A percentile compares a stretch with the other conserved stretches of the same genome.
Conservation (phyloP, 2,113 vertebrate species). For the Heteronetta atricapilla region DNA sequence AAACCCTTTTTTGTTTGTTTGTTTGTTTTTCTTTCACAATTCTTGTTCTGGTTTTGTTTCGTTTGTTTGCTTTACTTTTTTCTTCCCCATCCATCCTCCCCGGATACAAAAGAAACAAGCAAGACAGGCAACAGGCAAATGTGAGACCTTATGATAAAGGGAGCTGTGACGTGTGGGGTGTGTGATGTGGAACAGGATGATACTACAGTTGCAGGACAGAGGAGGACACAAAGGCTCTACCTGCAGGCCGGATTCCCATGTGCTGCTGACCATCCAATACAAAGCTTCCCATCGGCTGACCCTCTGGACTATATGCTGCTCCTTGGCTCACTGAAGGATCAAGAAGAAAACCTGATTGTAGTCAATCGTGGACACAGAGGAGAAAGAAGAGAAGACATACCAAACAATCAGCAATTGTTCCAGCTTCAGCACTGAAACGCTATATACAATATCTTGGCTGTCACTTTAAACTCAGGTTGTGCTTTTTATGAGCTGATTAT, state of each 20-base stretch:
- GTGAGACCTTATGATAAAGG: slow-evolving; percentile 25
- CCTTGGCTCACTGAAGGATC: slow-evolving; percentile 99
- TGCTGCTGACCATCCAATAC: slow-evolving; percentile 99
- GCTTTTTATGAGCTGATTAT: slow-evolving; percentile 59
- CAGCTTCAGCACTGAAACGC: slow-evolving; percentile 90
- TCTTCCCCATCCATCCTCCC: not conserved
- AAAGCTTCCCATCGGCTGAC: slow-evolving; percentile 99
- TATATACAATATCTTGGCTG: slow-evolving; percentile 79
- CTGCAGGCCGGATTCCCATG: slow-evolving; percentile 99
- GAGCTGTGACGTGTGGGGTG: slow-evolving; percentile 38
- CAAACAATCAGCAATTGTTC: slow-evolving; percentile 98
- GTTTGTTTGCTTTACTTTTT: not conserved
- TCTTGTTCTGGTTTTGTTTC: not conserved
- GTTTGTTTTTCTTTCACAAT: not conserved
- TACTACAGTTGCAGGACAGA: slow-evolving; percentile 21
- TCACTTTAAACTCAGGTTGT: slow-evolving; percentile 61
- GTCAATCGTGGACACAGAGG: slow-evolving; percentile 99
- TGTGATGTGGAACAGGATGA: slow-evolving; percentile 25
- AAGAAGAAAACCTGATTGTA: slow-evolving; percentile 99
- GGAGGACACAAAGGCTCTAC: slow-evolving; percentile 74
- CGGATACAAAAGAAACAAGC: slow-evolving; percentile 66
- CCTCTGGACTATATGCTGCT: slow-evolving; percentile 99
- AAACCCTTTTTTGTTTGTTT: not conserved
- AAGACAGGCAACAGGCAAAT: slow-evolving; percentile 74
- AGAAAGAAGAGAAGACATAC: slow-evolving; percentile 96